A percentile compares a stretch with the other conserved stretches of the same genome.
Evolutionary conservation across 2,113 vertebrate species (phyloP).

Genomic region (Pimephales promelas): DNA sequence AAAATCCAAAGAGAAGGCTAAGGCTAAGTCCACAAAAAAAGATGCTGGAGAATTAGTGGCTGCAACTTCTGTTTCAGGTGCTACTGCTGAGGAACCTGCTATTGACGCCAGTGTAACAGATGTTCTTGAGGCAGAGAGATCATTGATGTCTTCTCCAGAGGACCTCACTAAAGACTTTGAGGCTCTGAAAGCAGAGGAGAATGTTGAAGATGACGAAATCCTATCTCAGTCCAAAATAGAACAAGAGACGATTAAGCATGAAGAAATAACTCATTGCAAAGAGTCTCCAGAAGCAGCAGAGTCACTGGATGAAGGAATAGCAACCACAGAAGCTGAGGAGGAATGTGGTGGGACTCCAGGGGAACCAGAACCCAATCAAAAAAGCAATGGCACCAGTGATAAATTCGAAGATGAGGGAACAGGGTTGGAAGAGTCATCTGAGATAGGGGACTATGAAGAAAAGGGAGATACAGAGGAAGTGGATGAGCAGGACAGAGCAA

Average conservation of each 20-base stretch:
- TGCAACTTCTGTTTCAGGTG: conserved; percentile 58
- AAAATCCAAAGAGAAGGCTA: conserved; percentile 88
- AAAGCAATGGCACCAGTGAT: conserved; percentile 81
- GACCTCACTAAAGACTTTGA: conserved; percentile 97
- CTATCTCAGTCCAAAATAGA: conserved; percentile 71
- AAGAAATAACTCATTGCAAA: conserved; percentile 78
- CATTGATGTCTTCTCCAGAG: conserved; percentile 93
- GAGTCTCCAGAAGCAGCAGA: conserved; percentile 82
- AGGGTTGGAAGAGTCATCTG: conserved; percentile 88
- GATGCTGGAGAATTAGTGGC: conserved; percentile 75
- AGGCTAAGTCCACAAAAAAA: conserved; percentile 83
- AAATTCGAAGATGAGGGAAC: conserved; percentile 94
- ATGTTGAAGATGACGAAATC: conserved; percentile 74
- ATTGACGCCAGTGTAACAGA: conserved; percentile 58
- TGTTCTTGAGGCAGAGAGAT: conserved; percentile 82
- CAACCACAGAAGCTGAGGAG: conserved; percentile 90
- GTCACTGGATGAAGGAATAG: conserved; percentile 92
- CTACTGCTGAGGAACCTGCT: conserved; percentile 45
- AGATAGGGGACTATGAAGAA: conserved; percentile 89
- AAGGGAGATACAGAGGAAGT: conserved; percentile 91
- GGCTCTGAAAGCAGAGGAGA: conserved; percentile 85
- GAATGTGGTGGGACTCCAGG: conserved; percentile 87
- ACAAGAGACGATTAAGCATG: conserved; percentile 68
- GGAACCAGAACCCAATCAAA: conserved; percentile 80
- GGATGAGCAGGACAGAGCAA: conserved; percentile 79